Evolutionary conservation across 2,888 invertebrate genomes (phyloP), one percentile per base, ranked within the genome.

Genomic region (Parnassius mnemosyne): DNA sequence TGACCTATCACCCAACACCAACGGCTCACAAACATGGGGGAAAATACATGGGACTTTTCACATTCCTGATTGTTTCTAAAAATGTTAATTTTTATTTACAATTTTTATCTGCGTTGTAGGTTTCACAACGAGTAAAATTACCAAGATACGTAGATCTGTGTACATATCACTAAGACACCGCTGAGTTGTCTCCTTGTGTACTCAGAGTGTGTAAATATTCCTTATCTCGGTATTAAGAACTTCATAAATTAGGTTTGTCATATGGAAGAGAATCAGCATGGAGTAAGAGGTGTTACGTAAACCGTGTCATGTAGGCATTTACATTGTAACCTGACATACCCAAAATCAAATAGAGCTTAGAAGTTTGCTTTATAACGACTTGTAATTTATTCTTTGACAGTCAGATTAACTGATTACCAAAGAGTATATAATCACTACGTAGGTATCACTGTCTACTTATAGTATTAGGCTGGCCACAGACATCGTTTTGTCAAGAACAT

Each of bases 241-340:
- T 89, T 89, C 91, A 90, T 91, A 91, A 91, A 91, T 91, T 87
- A 85, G 87, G 91, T 91, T 90, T 91, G 90, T 91, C 90, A 91
- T 76, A 72, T 82, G 79, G 79, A 75, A 83, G 80, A 81, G 81
- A 87, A 84, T 85, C 80, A 77, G 73, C 75, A 70, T 72, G 69
- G 78, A 76, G 80, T 80, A 74, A 79, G 52, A 69, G 60, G 20
- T 16, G 61, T 76, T 77, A 79, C 77, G 76, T 78, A 80, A 82
- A 64, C 63, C 49, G 34, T 56, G 63, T 51, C 52, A 56, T 49
- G 46, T 50, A 10, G 20, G 50, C n/a, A 43, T 55, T 46, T n/a
- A 13, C 44, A 56, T 10, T 43, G 47, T 25, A 10, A 12, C 49
- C 11, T 1, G 49, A n/a, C 42, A 51, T 13, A 59, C 9, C 41